Percentiles rank a stretch among this genome's conserved stretches.
Evolutionary conservation across 2,888 invertebrate species (phyloP).

Genomic region (Taenaris catops): DNA sequence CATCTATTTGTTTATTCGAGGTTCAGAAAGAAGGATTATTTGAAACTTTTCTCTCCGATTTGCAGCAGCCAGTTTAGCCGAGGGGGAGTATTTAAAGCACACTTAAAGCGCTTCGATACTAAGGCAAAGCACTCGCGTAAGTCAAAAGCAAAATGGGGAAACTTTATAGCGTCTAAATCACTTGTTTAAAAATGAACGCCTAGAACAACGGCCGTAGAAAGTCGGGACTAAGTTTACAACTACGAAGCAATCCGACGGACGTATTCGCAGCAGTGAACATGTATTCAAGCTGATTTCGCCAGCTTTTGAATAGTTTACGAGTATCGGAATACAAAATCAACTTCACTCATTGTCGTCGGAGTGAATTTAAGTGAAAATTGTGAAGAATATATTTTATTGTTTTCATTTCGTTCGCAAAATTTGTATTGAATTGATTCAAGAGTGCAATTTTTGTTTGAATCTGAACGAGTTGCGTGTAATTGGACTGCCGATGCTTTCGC

Average conservation of each 20-base stretch:
- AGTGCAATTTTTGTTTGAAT: conserved; percentile 4
- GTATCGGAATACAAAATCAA: conserved; percentile 49
- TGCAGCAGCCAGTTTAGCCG: conserved; percentile 16
- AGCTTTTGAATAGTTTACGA: conserved; percentile 54
- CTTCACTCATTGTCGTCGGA: conserved; percentile 37
- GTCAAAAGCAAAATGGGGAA: conserved; percentile 32
- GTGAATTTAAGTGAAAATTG: conserved; percentile 30
- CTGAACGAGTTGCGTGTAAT: conserved; percentile 12
- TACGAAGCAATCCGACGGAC: conserved; percentile 43
- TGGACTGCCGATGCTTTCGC: conserved; percentile 23
- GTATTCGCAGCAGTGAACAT: conserved; percentile 48
- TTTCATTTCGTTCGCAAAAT: too few relatives aligned
- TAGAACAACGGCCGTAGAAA: conserved; percentile 46
- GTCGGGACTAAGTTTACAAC: conserved; percentile 54
- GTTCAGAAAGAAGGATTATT: conserved; percentile 7
- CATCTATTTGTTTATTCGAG: too few relatives aligned
- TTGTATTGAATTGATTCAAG: too few relatives aligned
- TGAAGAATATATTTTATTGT: too few relatives aligned
- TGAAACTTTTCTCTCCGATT: conserved; percentile 27
- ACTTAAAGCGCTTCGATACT: conserved; percentile 26
- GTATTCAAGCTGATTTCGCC: conserved; percentile 49
- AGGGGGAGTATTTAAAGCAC: conserved; percentile 26
- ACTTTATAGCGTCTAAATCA: conserved; percentile 51
- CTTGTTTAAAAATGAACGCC: conserved; percentile 58
- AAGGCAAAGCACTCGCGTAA: conserved; percentile 27